A percentile compares a stretch with the other conserved stretches of the same genome.
Conservation (phyloP, 2,888 invertebrate genomes). For the Leptopilina syphax region DNA sequence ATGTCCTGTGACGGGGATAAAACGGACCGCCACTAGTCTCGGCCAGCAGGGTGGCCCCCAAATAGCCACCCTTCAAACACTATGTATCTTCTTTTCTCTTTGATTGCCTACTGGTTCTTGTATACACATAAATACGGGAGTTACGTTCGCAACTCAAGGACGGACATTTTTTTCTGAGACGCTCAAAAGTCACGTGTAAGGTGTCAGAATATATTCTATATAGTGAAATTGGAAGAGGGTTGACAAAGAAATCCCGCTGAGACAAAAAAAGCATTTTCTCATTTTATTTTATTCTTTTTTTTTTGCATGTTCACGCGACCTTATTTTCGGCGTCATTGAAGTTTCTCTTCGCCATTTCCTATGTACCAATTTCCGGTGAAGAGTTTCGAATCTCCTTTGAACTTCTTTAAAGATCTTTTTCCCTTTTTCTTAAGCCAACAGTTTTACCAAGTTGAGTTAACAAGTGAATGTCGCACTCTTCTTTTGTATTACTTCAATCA, state of each 20-base stretch:
- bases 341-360: conserved; percentile 21
- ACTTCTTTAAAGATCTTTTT: conserved; percentile 9
- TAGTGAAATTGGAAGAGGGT: not conserved
- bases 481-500: conserved; percentile 13
- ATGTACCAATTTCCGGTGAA: conserved; percentile 17
- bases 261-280: conserved; percentile 8
- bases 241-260: conserved; percentile 35
- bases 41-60: conserved; percentile 60
- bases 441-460: not conserved
- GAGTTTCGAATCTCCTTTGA: conserved; percentile 12
- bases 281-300: not conserved
- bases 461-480: conserved; percentile 2
- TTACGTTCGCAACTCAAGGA: conserved; percentile 24
- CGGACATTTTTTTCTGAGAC: conserved; percentile 15
- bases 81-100: conserved; percentile 27
- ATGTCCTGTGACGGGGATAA: conserved; percentile 66
- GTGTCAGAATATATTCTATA: conserved; percentile 17
- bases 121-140: conserved; percentile 1
- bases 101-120: conserved; percentile 5
- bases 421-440: not conserved
- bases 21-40: conserved; percentile 62
- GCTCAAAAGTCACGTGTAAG: conserved; percentile 34
- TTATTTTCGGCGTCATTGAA: conserved; percentile 36
- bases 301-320: conserved; percentile 39
- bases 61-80: conserved; percentile 50